Conservation (phyloP, 37 sponge, comb jelly and placozoan species). For the Lycopodina hypogea region DNA sequence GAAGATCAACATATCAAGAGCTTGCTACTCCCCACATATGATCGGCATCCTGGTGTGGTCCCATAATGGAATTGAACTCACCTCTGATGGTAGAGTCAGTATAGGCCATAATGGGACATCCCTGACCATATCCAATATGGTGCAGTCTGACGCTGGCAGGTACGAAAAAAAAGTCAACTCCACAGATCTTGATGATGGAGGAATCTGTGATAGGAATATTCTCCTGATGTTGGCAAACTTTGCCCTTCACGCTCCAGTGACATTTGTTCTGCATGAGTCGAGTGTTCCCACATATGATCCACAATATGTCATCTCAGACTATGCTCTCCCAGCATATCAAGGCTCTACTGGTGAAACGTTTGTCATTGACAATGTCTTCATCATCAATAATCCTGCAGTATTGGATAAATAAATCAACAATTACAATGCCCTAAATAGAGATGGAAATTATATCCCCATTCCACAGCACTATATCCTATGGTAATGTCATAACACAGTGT, state of each 20-base stretch:
- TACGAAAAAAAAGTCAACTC: neutral
- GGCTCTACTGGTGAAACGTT: neutral
- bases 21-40: neutral
- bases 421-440: no score
- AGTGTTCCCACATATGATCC: neutral
- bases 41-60: neutral
- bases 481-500: neutral
- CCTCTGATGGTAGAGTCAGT: neutral
- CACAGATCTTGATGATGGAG: neutral
- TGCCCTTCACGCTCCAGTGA: slow-evolving; percentile 1
- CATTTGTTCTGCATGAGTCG: neutral
- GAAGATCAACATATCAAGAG: no score
- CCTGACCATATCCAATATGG: neutral
- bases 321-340: neutral
- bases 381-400: no score
- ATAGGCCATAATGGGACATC: neutral
- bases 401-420: no score
- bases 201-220: neutral
- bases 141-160: neutral
- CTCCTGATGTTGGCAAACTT: neutral
- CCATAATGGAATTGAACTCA: neutral
- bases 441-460: neutral
- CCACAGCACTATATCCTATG: neutral
- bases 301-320: neutral
- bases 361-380: neutral